A percentile compares a stretch with the other conserved stretches of the same genome.
These are phyloP conservation scores for Capricornis sumatraensis DNA, from an alignment of 2,113 vertebrate species.

Conservation along the genomic window DNA sequence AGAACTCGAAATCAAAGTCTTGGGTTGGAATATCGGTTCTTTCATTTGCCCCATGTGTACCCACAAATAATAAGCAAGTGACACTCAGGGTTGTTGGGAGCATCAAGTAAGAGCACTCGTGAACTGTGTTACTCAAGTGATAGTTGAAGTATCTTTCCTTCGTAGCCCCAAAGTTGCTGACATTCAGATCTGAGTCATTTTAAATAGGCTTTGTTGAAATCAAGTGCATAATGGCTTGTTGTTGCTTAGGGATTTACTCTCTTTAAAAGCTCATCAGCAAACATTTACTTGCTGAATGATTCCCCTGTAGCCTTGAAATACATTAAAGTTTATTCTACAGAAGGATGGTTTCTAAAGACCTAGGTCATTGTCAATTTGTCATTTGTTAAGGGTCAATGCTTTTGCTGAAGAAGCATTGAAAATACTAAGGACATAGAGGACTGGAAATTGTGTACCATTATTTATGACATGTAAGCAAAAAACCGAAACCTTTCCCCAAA, in stretches of 20 bases:
- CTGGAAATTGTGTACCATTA: neutral
- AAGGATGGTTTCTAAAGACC: neutral
- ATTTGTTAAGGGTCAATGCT: neutral
- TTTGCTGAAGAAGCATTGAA: neutral
- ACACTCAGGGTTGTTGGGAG: neutral
- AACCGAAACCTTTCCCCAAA: neutral
- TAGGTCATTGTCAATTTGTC: neutral
- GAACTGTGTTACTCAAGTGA: neutral
- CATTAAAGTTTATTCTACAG: neutral
- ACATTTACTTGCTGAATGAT: slow-evolving; percentile 3
- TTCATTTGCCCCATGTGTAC: neutral
- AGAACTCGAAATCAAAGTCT: neutral
- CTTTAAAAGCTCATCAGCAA: slow-evolving; percentile 16
- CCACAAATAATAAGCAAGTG: neutral
- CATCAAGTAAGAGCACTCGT: neutral
- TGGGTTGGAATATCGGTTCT: neutral
- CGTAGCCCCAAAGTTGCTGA: neutral
- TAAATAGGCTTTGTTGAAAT: neutral
- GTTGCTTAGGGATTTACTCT: neutral
- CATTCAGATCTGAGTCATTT: neutral
- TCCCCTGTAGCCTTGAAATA: neutral
- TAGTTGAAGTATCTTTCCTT: neutral
- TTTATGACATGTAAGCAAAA: neutral
- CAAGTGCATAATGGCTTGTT: neutral
- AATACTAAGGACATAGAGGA: neutral